Evolutionary conservation across 2,797 vertebrate genomes (phyloP).

Genomic region (Gymnoscopelus microlampas): DNA sequence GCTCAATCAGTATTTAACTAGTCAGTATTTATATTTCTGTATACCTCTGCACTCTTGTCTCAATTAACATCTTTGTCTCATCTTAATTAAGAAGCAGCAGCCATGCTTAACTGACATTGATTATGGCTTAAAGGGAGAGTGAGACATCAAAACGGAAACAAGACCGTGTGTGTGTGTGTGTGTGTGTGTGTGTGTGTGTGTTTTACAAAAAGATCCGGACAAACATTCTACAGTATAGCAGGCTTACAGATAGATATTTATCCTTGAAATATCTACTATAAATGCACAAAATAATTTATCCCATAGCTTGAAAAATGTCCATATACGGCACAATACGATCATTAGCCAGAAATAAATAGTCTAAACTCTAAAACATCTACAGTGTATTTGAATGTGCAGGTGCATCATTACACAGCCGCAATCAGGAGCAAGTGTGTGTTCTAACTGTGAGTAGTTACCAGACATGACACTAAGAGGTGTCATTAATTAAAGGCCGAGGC

Average conservation of each 20-base stretch:
- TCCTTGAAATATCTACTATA: too few relatives aligned
- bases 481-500: constrained; percentile 91
- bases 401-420: not conserved
- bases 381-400: not conserved
- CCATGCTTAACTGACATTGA: constrained; percentile 76
- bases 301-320: too few relatives aligned
- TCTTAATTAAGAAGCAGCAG: constrained; percentile 75
- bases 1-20: constrained; percentile 63
- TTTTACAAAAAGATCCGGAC: not conserved
- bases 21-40: constrained; percentile 8
- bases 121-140: constrained; percentile 72
- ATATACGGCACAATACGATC: too few relatives aligned
- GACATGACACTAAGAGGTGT: constrained; percentile 81
- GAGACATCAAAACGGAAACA: constrained; percentile 65
- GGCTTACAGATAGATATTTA: too few relatives aligned
- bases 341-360: too few relatives aligned
- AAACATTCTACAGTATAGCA: too few relatives aligned
- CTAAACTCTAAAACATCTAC: too few relatives aligned
- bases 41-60: constrained; percentile 55
- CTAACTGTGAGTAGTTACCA: constrained; percentile 64
- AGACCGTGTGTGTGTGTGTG: not conserved
- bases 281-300: too few relatives aligned
- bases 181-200: too few relatives aligned
- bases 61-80: constrained; percentile 67
- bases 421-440: constrained; percentile 38